A percentile compares a stretch with the other conserved stretches of the same genome.
Conservation (phyloP, 2,888 invertebrate species). For the Orchestes rusci region DNA sequence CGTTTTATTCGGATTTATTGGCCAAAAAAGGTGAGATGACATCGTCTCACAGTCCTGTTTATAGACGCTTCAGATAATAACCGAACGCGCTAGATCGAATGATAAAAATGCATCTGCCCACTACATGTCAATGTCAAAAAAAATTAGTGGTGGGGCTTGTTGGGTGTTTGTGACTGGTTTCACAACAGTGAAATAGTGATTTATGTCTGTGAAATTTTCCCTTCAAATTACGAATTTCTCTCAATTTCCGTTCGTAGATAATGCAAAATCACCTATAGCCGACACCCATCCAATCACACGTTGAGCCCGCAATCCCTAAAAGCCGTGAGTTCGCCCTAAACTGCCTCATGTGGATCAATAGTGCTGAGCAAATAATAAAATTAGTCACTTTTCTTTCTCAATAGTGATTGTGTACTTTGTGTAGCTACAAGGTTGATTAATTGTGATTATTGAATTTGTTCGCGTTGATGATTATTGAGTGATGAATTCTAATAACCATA, state of each 20-base stretch:
- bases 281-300: slow-evolving; percentile 2
- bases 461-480: slow-evolving; percentile 26
- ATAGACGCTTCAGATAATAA: no score
- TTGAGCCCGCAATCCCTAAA: slow-evolving; percentile 10
- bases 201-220: slow-evolving; percentile 26
- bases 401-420: slow-evolving; percentile 34
- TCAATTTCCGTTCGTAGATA: slow-evolving; percentile 16
- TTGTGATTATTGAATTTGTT: slow-evolving; percentile 26
- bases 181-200: slow-evolving; percentile 30
- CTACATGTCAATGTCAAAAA: not conserved
- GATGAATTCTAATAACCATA: slow-evolving; percentile 44
- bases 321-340: slow-evolving; percentile 25
- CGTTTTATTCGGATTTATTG: no score
- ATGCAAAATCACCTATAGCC: slow-evolving; percentile 22
- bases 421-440: slow-evolving; percentile 32
- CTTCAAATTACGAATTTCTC: slow-evolving; percentile 26
- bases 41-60: no score
- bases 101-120: no score
- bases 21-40: no score
- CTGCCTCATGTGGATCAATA: slow-evolving; percentile 41
- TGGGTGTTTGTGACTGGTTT: slow-evolving; percentile 37
- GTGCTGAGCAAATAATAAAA: slow-evolving; percentile 39
- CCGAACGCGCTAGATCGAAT: no score
- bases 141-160: slow-evolving; percentile 10
- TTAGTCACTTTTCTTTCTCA: slow-evolving; percentile 39